These are phyloP conservation scores for Xenopus borealis DNA, from an alignment of 2,113 vertebrate species.

Conservation along the genomic window DNA sequence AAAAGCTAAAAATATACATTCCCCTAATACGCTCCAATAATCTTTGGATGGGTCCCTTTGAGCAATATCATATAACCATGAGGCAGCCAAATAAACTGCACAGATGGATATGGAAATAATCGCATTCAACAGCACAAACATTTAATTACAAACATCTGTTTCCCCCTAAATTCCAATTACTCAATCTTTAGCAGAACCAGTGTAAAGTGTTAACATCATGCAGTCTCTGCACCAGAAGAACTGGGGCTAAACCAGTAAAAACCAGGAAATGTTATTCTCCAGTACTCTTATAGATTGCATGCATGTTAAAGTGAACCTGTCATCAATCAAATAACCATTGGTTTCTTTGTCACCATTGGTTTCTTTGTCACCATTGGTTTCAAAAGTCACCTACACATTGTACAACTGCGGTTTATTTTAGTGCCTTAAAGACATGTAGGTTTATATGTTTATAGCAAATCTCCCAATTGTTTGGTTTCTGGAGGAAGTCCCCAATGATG, in stretches of 20 bases:
- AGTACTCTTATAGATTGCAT: not conserved
- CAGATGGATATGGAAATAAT: constrained; percentile 58
- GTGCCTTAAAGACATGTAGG: too few species aligned
- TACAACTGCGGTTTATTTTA: too few species aligned
- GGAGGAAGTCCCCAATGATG: too few species aligned
- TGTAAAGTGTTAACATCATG: not conserved
- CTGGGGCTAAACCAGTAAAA: not conserved
- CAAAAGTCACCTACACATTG: too few species aligned
- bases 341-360: too few species aligned
- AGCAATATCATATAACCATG: not conserved
- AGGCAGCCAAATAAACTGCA: not conserved
- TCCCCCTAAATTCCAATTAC: constrained; percentile 74
- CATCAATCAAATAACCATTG: too few species aligned
- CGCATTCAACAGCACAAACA: constrained; percentile 71
- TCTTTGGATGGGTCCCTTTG: not conserved
- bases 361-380: too few species aligned
- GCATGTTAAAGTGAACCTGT: too few species aligned
- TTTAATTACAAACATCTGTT: constrained; percentile 77
- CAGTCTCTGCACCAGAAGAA: not conserved
- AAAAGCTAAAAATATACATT: not conserved
- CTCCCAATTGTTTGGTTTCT: too few species aligned
- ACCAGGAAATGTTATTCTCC: not conserved
- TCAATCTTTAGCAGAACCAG: constrained; percentile 53
- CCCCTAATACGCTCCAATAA: not conserved
- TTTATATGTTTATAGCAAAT: too few species aligned